Percentiles rank a stretch among this genome's conserved stretches.
These are phyloP conservation scores for Griposia aprilina DNA, from an alignment of 2,888 invertebrate genomes.

Conservation along the genomic window DNA sequence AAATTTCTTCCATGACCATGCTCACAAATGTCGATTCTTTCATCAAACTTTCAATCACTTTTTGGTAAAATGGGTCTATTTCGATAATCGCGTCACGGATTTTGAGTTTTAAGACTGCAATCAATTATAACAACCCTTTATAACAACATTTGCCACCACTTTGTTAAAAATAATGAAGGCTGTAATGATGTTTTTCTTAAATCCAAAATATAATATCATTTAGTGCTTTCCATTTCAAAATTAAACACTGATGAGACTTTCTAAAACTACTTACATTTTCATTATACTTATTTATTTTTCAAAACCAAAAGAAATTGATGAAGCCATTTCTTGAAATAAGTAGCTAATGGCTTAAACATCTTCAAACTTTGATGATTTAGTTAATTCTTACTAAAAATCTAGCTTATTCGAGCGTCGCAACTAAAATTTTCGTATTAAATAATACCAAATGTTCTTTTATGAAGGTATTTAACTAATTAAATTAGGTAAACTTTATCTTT, in stretches of 20 bases:
- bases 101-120: too few relatives aligned
- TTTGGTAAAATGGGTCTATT: too few relatives aligned
- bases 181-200: not conserved
- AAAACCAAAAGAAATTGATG: constrained; percentile 2
- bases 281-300: not conserved
- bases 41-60: too few relatives aligned
- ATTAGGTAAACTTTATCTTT: constrained; percentile 34
- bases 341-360: constrained; percentile 10
- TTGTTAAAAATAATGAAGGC: not conserved
- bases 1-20: too few relatives aligned
- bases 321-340: not conserved
- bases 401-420: not conserved
- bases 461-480: constrained; percentile 23
- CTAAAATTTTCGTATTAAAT: constrained; percentile 17
- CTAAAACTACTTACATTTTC: constrained; percentile 8
- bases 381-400: constrained; percentile 16
- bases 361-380: constrained; percentile 21
- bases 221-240: not conserved
- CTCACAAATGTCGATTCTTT: too few relatives aligned
- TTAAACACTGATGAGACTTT: not conserved
- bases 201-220: not conserved
- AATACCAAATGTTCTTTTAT: constrained; percentile 25
- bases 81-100: too few relatives aligned
- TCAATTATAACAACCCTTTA: too few relatives aligned
- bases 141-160: too few relatives aligned